Conservation (phyloP, 2,888 invertebrate species). For the Alsophila aescularia region DNA sequence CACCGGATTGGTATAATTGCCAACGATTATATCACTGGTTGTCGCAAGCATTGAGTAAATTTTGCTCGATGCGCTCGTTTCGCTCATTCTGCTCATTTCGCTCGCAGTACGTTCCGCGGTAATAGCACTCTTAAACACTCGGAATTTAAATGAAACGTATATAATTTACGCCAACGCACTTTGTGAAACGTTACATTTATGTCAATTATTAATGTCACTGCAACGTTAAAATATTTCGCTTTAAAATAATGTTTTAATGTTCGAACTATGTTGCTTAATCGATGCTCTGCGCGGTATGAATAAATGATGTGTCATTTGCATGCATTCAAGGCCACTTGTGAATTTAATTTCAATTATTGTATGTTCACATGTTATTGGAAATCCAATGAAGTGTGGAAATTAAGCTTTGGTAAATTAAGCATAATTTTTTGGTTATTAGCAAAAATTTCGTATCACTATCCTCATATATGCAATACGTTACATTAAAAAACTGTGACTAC, state of each 20-base stretch:
- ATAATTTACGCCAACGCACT: constrained; percentile 23
- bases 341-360: constrained; percentile 2
- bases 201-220: constrained; percentile 1
- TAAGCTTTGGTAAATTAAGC: no score
- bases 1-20: constrained; percentile 14
- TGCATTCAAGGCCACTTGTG: not conserved
- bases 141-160: constrained; percentile 19
- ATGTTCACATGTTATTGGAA: not conserved
- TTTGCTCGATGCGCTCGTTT: constrained; percentile 1
- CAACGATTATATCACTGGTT: constrained; percentile 5
- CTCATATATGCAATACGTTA: no score
- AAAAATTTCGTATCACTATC: no score
- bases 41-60: not conserved
- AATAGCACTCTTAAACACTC: constrained; percentile 16
- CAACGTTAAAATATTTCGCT: not conserved
- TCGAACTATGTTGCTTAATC: not conserved
- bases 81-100: not conserved
- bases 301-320: not conserved
- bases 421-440: no score
- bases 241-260: not conserved
- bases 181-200: constrained; percentile 13
- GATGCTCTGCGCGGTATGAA: not conserved
- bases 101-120: constrained; percentile 4
- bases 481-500: no score
- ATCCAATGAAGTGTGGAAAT: not conserved